phyloP scores from a whole-genome alignment of 2,113 vertebrate species.

The Ochotona princeps region DNA sequence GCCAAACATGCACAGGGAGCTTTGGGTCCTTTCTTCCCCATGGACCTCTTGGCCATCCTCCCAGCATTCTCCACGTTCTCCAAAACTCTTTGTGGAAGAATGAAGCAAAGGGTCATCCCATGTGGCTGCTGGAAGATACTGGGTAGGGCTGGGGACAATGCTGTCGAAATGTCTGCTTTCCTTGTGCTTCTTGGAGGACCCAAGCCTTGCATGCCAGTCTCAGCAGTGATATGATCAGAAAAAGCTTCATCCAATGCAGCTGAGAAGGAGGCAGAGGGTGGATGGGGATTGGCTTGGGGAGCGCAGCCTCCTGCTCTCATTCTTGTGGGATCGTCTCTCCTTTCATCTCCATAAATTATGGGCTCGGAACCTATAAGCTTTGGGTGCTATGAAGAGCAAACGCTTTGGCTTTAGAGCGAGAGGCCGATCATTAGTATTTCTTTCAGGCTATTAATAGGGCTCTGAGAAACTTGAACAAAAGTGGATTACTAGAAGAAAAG shows the following conservation, averaged over 20 bases:
- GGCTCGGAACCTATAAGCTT: constrained; percentile 71
- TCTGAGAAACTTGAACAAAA: constrained; percentile 78
- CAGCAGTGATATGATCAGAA: not conserved
- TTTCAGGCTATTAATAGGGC: constrained; percentile 76
- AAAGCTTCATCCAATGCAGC: not conserved
- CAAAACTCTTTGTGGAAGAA: not conserved
- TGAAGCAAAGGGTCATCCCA: not conserved
- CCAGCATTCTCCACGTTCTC: not conserved
- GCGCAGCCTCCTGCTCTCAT: rapidly evolving
- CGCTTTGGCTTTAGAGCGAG: constrained; percentile 81
- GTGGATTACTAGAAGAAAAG: constrained; percentile 77
- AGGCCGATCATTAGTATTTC: constrained; percentile 81
- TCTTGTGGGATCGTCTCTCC: not conserved
- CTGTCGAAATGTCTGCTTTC: not conserved
- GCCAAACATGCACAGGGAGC: not conserved
- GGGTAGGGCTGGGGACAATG: not conserved
- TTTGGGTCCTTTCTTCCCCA: not conserved
- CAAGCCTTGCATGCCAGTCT: not conserved
- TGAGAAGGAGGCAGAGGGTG: not conserved
- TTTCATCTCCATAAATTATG: constrained; percentile 44
- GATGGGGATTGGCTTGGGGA: not conserved
- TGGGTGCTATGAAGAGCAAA: constrained; percentile 75
- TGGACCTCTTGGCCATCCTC: not conserved
- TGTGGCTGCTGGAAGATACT: not conserved
- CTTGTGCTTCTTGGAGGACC: not conserved